These are phyloP conservation scores for Marmota monax DNA, from an alignment of 2,113 vertebrate genomes.

Conservation along the genomic window DNA sequence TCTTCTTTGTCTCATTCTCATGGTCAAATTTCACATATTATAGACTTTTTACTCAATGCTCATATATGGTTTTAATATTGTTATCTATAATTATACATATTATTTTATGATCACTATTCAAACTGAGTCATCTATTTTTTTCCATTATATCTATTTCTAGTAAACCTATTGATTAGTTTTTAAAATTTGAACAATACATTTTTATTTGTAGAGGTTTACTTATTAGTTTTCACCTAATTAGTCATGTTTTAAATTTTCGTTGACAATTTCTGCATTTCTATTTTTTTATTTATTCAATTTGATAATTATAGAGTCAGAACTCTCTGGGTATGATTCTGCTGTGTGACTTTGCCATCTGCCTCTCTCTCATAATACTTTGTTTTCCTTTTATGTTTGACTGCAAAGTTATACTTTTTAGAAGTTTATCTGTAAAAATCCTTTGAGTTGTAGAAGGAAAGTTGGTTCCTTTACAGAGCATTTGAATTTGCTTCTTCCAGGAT, in stretches of 20 bases:
- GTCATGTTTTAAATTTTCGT: background rate
- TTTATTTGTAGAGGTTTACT: background rate
- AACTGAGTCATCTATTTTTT: background rate
- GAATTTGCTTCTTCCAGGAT: conserved; percentile 9
- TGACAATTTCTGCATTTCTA: background rate
- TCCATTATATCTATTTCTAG: background rate
- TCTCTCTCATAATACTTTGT: conserved; percentile 11
- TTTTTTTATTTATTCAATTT: conserved; percentile 37
- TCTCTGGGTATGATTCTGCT: background rate
- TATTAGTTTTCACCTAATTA: background rate
- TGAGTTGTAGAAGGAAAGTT: background rate
- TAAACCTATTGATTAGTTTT: background rate
- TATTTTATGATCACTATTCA: background rate
- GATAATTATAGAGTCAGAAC: conserved; percentile 16
- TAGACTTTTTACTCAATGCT: background rate
- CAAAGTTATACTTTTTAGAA: background rate
- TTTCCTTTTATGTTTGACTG: conserved; percentile 1
- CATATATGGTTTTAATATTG: background rate
- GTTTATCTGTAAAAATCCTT: conserved; percentile 39
- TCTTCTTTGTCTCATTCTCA: conserved; percentile 4
- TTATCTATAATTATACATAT: background rate
- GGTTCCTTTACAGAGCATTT: background rate
- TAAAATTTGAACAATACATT: background rate
- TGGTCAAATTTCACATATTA: background rate
- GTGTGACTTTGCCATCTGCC: conserved; percentile 11